Percentiles rank a stretch among this genome's conserved stretches.
These are phyloP conservation scores for Meiosimyza platycephala DNA, from an alignment of 2,888 invertebrate genomes.

Conservation along the genomic window DNA sequence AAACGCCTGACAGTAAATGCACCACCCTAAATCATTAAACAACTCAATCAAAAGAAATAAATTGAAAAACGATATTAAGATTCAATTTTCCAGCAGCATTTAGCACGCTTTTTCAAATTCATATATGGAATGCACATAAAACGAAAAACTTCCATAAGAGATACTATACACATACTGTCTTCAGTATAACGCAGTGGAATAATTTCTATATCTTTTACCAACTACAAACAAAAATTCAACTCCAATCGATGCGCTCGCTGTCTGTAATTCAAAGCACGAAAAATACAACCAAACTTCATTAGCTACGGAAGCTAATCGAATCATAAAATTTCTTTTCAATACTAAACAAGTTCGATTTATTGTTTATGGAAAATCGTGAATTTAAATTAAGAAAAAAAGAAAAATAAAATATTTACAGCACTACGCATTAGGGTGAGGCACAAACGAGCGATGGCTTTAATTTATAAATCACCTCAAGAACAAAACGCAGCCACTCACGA, in stretches of 20 bases:
- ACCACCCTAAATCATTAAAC: too few relatives aligned
- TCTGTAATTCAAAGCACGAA: neutral
- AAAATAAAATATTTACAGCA: neutral
- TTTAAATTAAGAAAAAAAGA: neutral
- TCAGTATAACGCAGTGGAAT: too few relatives aligned
- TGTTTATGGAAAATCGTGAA: slow-evolving; percentile 9
- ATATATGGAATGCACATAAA: too few relatives aligned
- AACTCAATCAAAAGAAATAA: slow-evolving; percentile 1
- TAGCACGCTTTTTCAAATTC: neutral
- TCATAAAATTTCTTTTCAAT: neutral
- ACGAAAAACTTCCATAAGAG: too few relatives aligned
- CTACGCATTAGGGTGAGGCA: too few relatives aligned
- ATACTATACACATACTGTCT: too few relatives aligned
- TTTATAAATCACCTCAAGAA: too few relatives aligned
- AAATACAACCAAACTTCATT: neutral
- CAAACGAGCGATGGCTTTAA: neutral
- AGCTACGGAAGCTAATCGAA: neutral
- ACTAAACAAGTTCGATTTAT: neutral
- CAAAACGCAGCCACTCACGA: too few relatives aligned
- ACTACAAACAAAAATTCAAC: neutral
- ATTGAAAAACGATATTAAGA: neutral
- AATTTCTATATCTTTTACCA: too few relatives aligned
- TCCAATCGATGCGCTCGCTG: neutral
- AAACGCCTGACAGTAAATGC: too few relatives aligned
- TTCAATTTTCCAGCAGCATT: slow-evolving; percentile 5